phyloP scores from a whole-genome alignment of 1,140 invertebrate genomes.

The Dryas iulia region DNA sequence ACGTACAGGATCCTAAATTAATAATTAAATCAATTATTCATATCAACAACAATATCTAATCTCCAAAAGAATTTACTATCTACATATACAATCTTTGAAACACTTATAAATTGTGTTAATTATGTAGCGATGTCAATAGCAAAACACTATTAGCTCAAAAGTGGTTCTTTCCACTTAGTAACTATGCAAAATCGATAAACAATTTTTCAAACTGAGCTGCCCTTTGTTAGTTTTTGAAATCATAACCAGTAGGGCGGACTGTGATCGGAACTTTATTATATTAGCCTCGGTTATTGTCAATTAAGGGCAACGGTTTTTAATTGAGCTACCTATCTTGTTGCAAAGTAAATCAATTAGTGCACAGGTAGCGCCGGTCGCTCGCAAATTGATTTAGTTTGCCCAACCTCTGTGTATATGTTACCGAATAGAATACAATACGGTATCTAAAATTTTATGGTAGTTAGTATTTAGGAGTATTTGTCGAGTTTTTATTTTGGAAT shows the following conservation, averaged over 20 bases:
- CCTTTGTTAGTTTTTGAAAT: neutral
- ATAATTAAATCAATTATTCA: no score
- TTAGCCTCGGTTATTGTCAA: constrained; percentile 45
- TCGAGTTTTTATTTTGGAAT: no score
- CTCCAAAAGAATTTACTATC: no score
- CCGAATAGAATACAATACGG: neutral
- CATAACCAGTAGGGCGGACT: neutral
- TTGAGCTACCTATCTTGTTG: constrained; percentile 63
- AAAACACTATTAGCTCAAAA: no score
- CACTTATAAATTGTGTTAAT: no score
- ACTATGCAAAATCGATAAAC: neutral
- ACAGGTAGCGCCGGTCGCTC: constrained; percentile 39
- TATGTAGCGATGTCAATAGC: no score
- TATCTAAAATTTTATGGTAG: neutral
- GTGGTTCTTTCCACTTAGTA: no score
- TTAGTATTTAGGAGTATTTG: neutral
- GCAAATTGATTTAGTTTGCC: constrained; percentile 68
- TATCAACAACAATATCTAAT: no score
- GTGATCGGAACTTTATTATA: neutral
- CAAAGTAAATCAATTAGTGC: constrained; percentile 74
- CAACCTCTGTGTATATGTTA: constrained; percentile 42
- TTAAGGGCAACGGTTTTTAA: constrained; percentile 62
- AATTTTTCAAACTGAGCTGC: neutral
- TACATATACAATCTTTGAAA: no score
- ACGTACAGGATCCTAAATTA: no score